phyloP scores from a whole-genome alignment of 2,113 vertebrate species.

The Lamprotornis superbus region DNA sequence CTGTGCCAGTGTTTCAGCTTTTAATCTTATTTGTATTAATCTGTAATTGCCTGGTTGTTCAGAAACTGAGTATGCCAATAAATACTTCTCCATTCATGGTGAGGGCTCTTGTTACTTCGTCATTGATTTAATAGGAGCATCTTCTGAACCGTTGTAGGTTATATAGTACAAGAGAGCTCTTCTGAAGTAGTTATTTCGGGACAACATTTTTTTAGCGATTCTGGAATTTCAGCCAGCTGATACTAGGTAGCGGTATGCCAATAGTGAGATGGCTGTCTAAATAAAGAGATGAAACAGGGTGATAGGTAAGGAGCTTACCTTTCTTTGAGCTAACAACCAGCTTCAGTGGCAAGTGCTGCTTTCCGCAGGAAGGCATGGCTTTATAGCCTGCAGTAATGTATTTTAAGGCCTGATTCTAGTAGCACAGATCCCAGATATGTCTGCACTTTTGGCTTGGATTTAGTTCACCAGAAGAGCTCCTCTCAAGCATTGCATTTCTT shows the following conservation, averaged over 20 bases:
- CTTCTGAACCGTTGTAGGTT: background rate
- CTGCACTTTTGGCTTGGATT: background rate
- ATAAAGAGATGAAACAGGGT: background rate
- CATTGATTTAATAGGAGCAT: background rate
- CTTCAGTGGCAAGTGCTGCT: background rate
- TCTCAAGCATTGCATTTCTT: background rate
- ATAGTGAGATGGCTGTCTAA: background rate
- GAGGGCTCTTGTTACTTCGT: background rate
- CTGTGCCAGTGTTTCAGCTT: background rate
- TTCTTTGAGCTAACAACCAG: background rate
- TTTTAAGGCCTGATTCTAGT: background rate
- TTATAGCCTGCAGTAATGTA: background rate
- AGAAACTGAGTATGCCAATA: background rate
- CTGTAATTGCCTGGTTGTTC: background rate
- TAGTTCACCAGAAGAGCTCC: background rate
- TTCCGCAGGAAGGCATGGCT: background rate
- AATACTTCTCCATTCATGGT: background rate
- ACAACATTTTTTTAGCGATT: background rate
- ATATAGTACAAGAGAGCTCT: background rate
- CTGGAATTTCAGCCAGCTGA: background rate
- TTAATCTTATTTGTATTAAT: background rate
- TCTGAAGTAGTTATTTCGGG: background rate
- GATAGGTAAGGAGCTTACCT: background rate
- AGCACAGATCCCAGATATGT: background rate
- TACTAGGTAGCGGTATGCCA: background rate